Evolutionary conservation across 2,888 invertebrate species (phyloP).

Genomic region (Hydrotaea diabolus): DNA sequence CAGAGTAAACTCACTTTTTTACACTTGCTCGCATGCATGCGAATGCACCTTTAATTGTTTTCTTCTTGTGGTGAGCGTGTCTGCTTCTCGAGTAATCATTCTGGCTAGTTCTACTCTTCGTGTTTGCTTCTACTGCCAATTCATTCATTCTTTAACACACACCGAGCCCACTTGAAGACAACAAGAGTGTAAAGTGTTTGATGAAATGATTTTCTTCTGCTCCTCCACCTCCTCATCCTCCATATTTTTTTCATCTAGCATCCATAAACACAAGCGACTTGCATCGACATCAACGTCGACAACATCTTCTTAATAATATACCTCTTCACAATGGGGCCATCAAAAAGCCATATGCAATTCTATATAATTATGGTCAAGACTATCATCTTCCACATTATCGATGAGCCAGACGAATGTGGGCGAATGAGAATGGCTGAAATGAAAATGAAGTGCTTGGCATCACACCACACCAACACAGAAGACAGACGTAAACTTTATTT

Average conservation of each 20-base stretch:
- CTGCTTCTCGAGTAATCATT: not conserved
- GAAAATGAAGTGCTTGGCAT: conserved; percentile 29
- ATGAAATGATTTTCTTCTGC: conserved; percentile 21
- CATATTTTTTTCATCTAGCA: too few relatives aligned
- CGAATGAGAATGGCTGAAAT: not conserved
- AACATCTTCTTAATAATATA: conserved; percentile 41
- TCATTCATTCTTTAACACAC: not conserved
- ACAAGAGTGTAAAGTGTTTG: conserved; percentile 41
- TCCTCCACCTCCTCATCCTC: too few relatives aligned
- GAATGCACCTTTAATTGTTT: too few relatives aligned
- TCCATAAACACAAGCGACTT: not conserved
- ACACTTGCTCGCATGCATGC: too few relatives aligned
- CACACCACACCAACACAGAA: not conserved
- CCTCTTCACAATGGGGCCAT: conserved; percentile 49
- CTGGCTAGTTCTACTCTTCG: not conserved
- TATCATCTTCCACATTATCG: conserved; percentile 35
- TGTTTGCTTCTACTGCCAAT: not conserved
- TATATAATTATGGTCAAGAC: conserved; percentile 45
- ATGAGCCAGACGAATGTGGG: not conserved
- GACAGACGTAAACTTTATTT: not conserved
- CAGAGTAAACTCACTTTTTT: too few relatives aligned
- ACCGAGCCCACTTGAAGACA: not conserved
- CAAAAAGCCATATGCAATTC: conserved; percentile 60
- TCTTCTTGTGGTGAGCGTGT: not conserved
- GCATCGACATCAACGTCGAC: not conserved